Base-by-base conservation (phyloP, 64 coral and sea anemone species). In the Dendrophyllia cribrosa region DNA sequence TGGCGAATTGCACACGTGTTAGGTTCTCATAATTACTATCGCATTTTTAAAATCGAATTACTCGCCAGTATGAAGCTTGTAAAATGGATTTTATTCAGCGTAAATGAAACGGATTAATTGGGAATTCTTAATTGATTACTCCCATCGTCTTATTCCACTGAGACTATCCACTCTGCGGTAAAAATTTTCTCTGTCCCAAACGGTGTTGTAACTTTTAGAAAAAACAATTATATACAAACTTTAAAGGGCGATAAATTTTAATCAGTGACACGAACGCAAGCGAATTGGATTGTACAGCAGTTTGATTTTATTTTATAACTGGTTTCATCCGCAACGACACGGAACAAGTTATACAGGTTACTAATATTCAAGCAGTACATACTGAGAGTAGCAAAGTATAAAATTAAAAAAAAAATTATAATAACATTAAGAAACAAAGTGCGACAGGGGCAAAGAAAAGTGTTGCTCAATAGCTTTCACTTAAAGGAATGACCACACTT, bases 41-140 rank as follows among this genome's bases (percentile, higher is more conserved):
- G 44, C 34, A 84, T 65, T 84, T 84, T 20, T 20, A 84, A 84
- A 84, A 84, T 84, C 60, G 45, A 84, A 84, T 84, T 67, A 84
- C 20, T 84, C 61, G 45, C 17, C 10, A 26, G 17, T 68, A 9
- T n/a, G 34, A 67, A 84, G 60, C 80, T 68, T 24, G 17, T 65
- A 50, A 84, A 84, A 84, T 84, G 60, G 80, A 84, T 84, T 84
- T 84, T 84, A 26, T 50, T 52, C 80, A 17, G 80, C 62, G 60
- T 34, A 84, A 84, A 84, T 65, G 44, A 63, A 51, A 84, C 15
- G 80, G 34, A 65, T 65, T 68, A 84, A 84, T 67, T 22, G 58
- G 34, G 64, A 84, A 84, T 84, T 66, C 62, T 48, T 84, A 84
- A 84, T 84, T 84, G 80, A 67, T 68, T 84, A 49, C 45, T 16